Conservation (phyloP, 2,888 invertebrate species). For the Parnassius glacialis region DNA sequence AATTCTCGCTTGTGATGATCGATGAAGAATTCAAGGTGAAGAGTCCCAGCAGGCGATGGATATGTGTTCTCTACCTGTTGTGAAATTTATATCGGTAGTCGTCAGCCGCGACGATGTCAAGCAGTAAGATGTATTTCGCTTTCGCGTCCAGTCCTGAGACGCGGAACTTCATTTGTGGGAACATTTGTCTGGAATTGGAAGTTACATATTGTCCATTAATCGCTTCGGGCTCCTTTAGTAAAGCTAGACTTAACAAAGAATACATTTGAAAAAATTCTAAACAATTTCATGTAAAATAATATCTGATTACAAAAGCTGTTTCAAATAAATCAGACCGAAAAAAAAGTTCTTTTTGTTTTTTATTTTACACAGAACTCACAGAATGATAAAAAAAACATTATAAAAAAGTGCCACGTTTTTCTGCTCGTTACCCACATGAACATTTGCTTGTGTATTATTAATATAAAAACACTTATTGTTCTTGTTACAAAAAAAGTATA, state of each 20-base stretch:
- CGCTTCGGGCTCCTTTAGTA: constrained; percentile 1
- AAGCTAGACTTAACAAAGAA: background rate
- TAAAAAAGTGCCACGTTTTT: constrained; percentile 10
- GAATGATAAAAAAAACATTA: constrained; percentile 1
- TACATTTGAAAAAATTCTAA: background rate
- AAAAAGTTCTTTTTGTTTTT: background rate
- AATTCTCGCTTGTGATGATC: constrained; percentile 41
- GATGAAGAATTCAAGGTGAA: constrained; percentile 40
- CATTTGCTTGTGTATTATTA: constrained; percentile 22
- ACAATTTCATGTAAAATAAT: constrained; percentile 3
- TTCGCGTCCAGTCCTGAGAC: constrained; percentile 98
- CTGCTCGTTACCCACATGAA: constrained; percentile 18
- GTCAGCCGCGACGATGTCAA: constrained; percentile 99
- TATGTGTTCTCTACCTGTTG: constrained; percentile 86
- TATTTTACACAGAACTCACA: background rate
- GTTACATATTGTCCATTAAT: constrained; percentile 30
- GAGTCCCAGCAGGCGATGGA: constrained; percentile 51
- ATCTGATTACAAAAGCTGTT: background rate
- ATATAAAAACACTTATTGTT: constrained; percentile 11
- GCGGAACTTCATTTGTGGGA: constrained; percentile 99
- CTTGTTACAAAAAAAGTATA: too few species aligned
- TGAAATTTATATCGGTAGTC: constrained; percentile 99
- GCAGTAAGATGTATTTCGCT: constrained; percentile 98
- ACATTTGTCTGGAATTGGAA: constrained; percentile 95
- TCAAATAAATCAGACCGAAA: constrained; percentile 2